Evolutionary conservation across 2,113 vertebrate genomes (phyloP).

Genomic region (Microtus oregoni): DNA sequence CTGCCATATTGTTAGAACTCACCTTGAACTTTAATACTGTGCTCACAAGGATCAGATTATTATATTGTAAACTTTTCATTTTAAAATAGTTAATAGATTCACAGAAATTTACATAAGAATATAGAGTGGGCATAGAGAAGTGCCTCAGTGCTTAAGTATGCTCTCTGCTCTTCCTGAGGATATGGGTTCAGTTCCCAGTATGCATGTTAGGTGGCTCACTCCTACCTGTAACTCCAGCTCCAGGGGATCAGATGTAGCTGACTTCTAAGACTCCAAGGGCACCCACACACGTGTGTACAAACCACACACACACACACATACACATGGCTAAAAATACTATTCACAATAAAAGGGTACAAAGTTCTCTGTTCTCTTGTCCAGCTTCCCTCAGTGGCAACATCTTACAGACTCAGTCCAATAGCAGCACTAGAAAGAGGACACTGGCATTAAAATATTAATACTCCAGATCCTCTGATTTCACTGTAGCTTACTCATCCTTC

Average conservation of each 20-base stretch:
- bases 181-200: background rate
- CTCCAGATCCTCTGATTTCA: background rate
- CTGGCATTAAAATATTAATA: background rate
- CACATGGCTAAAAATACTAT: background rate
- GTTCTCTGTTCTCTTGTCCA: background rate
- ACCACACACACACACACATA: background rate
- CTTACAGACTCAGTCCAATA: background rate
- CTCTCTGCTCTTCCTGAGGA: background rate
- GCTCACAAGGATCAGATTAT: background rate
- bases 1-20: background rate
- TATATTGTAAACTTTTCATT: background rate
- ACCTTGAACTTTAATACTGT: background rate
- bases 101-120: background rate
- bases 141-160: background rate
- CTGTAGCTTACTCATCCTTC: background rate
- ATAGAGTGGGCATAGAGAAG: background rate
- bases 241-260: background rate
- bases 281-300: background rate
- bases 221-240: background rate
- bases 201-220: background rate
- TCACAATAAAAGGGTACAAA: background rate
- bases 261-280: background rate
- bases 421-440: background rate
- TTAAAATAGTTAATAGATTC: slow-evolving; percentile 4
- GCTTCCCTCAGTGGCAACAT: background rate